Percentiles rank a stretch among this genome's conserved stretches.
phyloP scores from a whole-genome alignment of 2,113 vertebrate species.

The Microtus ochrogaster region DNA sequence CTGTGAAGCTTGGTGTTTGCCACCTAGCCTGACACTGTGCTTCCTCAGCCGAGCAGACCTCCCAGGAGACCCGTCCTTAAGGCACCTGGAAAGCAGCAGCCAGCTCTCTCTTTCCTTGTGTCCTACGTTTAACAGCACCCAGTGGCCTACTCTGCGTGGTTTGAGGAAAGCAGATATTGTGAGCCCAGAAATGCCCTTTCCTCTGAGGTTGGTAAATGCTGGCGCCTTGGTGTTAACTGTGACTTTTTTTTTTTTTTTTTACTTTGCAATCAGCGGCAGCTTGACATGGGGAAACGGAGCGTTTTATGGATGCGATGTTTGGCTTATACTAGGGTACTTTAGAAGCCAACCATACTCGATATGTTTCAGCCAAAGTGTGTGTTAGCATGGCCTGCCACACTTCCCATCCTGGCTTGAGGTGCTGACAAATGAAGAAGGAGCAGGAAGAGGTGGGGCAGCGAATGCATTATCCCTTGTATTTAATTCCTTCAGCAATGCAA shows the following conservation, averaged over 20 bases:
- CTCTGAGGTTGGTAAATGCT: neutral
- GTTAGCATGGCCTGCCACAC: neutral
- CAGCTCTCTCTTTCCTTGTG: neutral
- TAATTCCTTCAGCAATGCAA: neutral
- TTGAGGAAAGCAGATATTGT: neutral
- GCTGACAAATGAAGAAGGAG: neutral
- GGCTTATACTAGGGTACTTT: neutral
- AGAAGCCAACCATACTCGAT: neutral
- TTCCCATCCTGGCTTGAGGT: neutral
- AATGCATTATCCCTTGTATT: neutral
- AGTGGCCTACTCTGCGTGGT: neutral
- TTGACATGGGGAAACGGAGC: neutral
- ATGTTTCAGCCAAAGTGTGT: neutral
- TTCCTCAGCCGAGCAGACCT: neutral
- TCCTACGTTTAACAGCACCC: neutral
- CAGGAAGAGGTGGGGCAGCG: neutral
- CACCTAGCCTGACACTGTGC: neutral
- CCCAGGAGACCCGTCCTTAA: neutral
- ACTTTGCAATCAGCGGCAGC: too few relatives aligned
- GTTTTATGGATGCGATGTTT: neutral
- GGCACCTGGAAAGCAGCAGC: neutral
- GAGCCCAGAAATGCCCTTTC: neutral
- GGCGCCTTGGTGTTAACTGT: neutral
- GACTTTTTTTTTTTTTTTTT: neutral
- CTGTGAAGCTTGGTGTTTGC: neutral